Evolutionary conservation across 2,797 vertebrate genomes (phyloP).

Genomic region (Amphiprion clarkii): DNA sequence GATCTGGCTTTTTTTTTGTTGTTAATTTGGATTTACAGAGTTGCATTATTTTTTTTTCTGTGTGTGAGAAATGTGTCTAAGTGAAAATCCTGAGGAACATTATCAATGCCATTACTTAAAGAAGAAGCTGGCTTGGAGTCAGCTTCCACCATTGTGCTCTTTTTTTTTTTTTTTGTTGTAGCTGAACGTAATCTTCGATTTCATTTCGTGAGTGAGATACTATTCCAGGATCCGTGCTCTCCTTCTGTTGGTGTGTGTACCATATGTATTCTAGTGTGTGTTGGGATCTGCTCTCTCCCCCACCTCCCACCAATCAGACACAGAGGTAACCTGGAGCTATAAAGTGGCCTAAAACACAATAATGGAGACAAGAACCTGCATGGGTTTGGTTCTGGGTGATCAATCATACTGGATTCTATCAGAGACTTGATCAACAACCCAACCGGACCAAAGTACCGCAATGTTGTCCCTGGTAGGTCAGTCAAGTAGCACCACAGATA

Average conservation of each 20-base stretch:
- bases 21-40: slow-evolving; percentile 56
- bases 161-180: slow-evolving; percentile 61
- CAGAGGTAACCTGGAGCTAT: slow-evolving; percentile 58
- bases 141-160: slow-evolving; percentile 84
- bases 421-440: slow-evolving; percentile 47
- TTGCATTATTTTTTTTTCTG: slow-evolving; percentile 60
- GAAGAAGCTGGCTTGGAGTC: slow-evolving; percentile 74
- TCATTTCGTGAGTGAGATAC: slow-evolving; percentile 75
- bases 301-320: slow-evolving; percentile 62
- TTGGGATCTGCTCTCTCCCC: slow-evolving; percentile 63
- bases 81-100: slow-evolving; percentile 65
- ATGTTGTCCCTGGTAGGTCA: slow-evolving; percentile 58
- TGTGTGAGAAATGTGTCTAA: slow-evolving; percentile 71
- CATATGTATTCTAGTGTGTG: slow-evolving; percentile 76
- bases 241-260: slow-evolving; percentile 80
- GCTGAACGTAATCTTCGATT: slow-evolving; percentile 67
- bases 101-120: slow-evolving; percentile 81
- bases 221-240: slow-evolving; percentile 77
- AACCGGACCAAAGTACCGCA: slow-evolving; percentile 49
- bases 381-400: slow-evolving; percentile 39
- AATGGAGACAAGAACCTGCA: slow-evolving; percentile 44
- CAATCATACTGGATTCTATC: slow-evolving; percentile 36
- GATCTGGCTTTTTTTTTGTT: slow-evolving; percentile 58
- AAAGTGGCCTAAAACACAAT: slow-evolving; percentile 63
- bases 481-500: slow-evolving; percentile 64